These are phyloP conservation scores for Agrotis puta DNA, from an alignment of 2,888 invertebrate genomes.

Conservation along the genomic window DNA sequence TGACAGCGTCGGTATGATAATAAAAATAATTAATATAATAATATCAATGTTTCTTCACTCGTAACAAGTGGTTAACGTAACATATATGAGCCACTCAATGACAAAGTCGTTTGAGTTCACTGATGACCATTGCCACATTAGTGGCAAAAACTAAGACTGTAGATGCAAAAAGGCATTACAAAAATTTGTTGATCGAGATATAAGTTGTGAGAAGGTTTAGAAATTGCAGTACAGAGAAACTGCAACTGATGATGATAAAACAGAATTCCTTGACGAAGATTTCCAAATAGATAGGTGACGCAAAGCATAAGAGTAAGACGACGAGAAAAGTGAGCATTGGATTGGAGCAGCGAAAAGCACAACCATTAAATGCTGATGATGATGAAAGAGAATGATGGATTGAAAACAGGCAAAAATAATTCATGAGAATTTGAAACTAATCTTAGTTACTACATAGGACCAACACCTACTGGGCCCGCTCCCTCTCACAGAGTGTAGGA, in stretches of 20 bases:
- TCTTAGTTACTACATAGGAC: not conserved
- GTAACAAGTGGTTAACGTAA: constrained; percentile 51
- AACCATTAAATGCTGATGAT: not conserved
- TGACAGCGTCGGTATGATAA: constrained; percentile 33
- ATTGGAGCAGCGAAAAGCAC: not conserved
- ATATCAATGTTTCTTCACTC: constrained; percentile 37
- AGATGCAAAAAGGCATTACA: constrained; percentile 16
- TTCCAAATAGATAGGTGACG: not conserved
- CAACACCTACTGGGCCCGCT: too few species aligned
- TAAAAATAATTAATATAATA: constrained; percentile 13
- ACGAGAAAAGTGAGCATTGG: not conserved
- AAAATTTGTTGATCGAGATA: constrained; percentile 28
- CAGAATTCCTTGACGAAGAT: not conserved
- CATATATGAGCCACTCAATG: constrained; percentile 46
- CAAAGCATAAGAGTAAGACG: not conserved
- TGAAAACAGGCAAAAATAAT: not conserved
- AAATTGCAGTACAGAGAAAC: constrained; percentile 8
- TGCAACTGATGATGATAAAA: not conserved
- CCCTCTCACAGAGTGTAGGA: too few species aligned
- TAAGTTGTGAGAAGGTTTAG: constrained; percentile 19
- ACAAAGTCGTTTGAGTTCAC: constrained; percentile 32
- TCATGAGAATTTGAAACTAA: not conserved
- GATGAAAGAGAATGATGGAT: not conserved
- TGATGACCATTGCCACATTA: constrained; percentile 40
- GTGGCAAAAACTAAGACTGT: constrained; percentile 28